Evolutionary conservation across 2,113 vertebrate genomes (phyloP).

Genomic region (Nothocercus julius): DNA sequence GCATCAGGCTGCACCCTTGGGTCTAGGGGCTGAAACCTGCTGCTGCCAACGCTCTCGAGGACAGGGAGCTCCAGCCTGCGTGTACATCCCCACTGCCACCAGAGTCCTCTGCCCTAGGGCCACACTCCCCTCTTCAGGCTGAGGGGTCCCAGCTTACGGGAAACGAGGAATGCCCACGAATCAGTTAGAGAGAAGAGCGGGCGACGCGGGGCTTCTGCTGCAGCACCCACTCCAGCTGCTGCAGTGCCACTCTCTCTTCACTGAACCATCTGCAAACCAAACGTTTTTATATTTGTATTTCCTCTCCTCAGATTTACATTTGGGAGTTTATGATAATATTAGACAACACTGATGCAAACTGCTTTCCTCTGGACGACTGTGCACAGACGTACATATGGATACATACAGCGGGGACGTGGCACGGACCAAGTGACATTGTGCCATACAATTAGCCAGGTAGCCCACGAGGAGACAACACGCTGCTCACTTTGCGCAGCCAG

Average conservation of each 20-base stretch:
- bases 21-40: neutral
- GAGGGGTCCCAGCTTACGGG: neutral
- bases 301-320: neutral
- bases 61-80: neutral
- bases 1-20: neutral
- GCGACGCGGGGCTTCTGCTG: neutral
- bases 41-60: neutral
- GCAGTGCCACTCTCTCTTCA: neutral
- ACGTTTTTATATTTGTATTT: neutral
- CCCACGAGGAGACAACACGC: neutral
- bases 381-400: neutral
- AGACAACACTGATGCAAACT: neutral
- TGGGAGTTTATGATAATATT: neutral
- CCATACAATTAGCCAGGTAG: neutral
- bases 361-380: neutral
- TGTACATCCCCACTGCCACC: neutral
- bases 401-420: neutral
- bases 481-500: neutral
- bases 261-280: neutral
- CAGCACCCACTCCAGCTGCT: neutral
- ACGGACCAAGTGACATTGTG: neutral
- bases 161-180: neutral
- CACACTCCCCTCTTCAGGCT: neutral
- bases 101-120: neutral
- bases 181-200: too few species aligned